phyloP scores from a whole-genome alignment of 2,888 invertebrate species.

The Drosophila subsilvestris region DNA sequence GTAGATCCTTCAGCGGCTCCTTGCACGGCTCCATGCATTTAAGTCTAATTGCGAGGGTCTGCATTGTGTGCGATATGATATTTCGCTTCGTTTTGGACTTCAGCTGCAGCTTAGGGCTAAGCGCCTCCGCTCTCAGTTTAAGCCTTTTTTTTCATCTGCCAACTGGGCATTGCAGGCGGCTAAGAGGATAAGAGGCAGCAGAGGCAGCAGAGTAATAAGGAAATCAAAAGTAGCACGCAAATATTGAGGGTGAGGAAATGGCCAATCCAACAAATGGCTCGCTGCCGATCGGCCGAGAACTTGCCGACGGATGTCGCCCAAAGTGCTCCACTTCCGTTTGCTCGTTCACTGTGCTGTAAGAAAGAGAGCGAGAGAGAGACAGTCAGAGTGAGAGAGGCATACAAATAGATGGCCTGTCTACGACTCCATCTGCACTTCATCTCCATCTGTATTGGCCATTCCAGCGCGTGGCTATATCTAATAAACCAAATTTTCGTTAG shows the following conservation, averaged over 20 bases:
- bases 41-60: constrained; percentile 68
- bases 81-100: constrained; percentile 57
- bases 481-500: constrained; percentile 66
- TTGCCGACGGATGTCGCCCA: constrained; percentile 35
- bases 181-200: neutral
- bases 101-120: constrained; percentile 59
- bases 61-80: constrained; percentile 65
- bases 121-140: constrained; percentile 56
- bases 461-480: constrained; percentile 39
- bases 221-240: constrained; percentile 50
- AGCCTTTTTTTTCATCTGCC: constrained; percentile 53
- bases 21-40: constrained; percentile 62
- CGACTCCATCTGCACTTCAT: constrained; percentile 6
- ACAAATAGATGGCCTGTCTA: neutral
- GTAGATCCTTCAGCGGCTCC: constrained; percentile 36
- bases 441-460: constrained; percentile 15
- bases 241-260: constrained; percentile 41
- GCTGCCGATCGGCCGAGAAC: neutral
- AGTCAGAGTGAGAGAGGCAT: constrained; percentile 3
- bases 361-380: too few relatives aligned
- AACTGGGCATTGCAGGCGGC: constrained; percentile 10
- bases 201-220: constrained; percentile 33
- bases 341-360: constrained; percentile 11
- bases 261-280: constrained; percentile 16
- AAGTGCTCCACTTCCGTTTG: constrained; percentile 33